phyloP scores from a whole-genome alignment of 2,113 vertebrate genomes.

The Falcunculus frontatus region DNA sequence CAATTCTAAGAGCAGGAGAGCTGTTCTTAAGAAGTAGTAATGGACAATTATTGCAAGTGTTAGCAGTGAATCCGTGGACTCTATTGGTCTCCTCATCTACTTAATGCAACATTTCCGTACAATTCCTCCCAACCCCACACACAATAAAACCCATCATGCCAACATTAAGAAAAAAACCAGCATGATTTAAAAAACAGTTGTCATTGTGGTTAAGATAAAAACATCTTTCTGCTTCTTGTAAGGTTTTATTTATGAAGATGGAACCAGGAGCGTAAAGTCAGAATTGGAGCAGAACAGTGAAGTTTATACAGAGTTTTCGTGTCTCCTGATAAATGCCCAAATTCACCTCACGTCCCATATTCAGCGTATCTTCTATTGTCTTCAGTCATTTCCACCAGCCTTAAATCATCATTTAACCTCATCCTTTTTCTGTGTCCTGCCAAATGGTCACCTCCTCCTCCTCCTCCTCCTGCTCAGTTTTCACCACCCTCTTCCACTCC shows the following conservation, averaged over 20 bases:
- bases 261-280: not conserved
- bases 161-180: not conserved
- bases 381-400: not conserved
- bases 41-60: slow-evolving; percentile 45
- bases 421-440: not conserved
- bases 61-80: not conserved
- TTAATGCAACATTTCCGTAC: not conserved
- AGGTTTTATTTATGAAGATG: not conserved
- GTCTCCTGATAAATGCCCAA: not conserved
- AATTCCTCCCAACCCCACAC: not conserved
- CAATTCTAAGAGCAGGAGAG: slow-evolving; percentile 44
- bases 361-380: not conserved
- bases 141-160: not conserved
- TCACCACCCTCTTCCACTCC: not conserved
- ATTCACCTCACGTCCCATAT: not conserved
- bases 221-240: not conserved
- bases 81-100: not conserved
- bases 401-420: not conserved
- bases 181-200: not conserved
- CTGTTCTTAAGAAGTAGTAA: slow-evolving; percentile 59
- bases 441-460: not conserved
- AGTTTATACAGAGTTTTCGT: not conserved
- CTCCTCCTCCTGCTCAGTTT: not conserved
- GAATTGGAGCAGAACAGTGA: not conserved
- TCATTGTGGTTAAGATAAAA: not conserved